phyloP scores from a whole-genome alignment of 2,797 vertebrate species.

The Tarsius wallacei region DNA sequence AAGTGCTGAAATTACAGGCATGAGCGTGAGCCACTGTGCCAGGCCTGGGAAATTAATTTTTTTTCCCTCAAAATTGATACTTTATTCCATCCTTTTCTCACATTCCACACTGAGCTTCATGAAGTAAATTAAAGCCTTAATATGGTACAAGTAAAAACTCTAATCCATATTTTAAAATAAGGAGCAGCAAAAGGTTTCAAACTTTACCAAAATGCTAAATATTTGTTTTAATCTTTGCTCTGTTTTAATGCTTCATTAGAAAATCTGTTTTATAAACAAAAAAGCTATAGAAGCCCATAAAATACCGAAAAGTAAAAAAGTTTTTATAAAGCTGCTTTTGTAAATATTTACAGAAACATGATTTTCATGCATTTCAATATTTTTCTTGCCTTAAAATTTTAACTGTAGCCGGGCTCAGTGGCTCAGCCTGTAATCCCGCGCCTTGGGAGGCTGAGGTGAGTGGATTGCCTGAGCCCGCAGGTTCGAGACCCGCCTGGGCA shows the following conservation, averaged over 20 bases:
- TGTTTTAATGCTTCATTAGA: background rate
- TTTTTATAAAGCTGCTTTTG: background rate
- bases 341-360: background rate
- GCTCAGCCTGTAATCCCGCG: too few relatives aligned
- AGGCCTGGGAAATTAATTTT: too few relatives aligned
- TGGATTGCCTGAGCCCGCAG: too few relatives aligned
- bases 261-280: background rate
- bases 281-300: background rate
- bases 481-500: too few relatives aligned
- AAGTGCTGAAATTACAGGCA: too few relatives aligned
- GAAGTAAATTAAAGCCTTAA: background rate
- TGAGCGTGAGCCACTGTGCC: too few relatives aligned
- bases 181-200: constrained; percentile 1
- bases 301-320: background rate
- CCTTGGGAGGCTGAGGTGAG: too few relatives aligned
- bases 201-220: background rate
- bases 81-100: background rate
- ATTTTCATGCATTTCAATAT: background rate
- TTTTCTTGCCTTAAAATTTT: background rate
- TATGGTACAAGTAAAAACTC: background rate
- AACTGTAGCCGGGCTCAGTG: too few relatives aligned
- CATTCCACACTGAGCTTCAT: background rate
- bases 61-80: background rate
- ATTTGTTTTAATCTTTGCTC: background rate
- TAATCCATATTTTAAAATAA: background rate